Evolutionary conservation across 2,797 vertebrate species (phyloP).

Genomic region (Rhinichthys osculus): DNA sequence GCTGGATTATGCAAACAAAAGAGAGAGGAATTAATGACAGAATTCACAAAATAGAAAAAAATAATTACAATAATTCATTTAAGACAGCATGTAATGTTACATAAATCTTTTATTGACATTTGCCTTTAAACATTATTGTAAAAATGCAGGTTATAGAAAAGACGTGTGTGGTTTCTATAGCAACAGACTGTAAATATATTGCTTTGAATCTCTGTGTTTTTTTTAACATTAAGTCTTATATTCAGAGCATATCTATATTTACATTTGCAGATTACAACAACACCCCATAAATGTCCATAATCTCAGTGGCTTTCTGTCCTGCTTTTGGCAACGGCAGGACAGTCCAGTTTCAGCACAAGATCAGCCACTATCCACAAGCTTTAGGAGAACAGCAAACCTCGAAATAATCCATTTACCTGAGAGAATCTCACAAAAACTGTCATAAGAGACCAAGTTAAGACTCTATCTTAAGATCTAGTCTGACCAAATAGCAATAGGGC

Average conservation of each 20-base stretch:
- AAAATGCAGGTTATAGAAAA: constrained; percentile 67
- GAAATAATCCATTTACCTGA: background rate
- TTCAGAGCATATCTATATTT: constrained; percentile 86
- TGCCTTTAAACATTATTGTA: constrained; percentile 57
- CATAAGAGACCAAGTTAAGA: background rate
- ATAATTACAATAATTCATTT: background rate
- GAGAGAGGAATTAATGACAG: background rate
- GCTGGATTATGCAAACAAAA: background rate
- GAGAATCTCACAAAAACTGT: constrained; percentile 14
- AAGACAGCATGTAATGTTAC: constrained; percentile 48
- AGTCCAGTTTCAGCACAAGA: constrained; percentile 17
- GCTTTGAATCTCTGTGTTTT: constrained; percentile 76
- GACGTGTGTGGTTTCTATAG: constrained; percentile 60
- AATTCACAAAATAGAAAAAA: background rate
- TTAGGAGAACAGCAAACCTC: constrained; percentile 23
- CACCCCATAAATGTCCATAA: constrained; percentile 57
- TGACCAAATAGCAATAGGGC: background rate
- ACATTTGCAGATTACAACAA: constrained; percentile 73
- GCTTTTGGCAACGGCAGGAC: constrained; percentile 20
- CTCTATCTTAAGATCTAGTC: background rate
- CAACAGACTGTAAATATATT: constrained; percentile 63
- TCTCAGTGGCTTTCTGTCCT: constrained; percentile 66
- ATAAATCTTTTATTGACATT: constrained; percentile 65
- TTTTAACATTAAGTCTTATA: constrained; percentile 93
- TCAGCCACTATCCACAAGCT: background rate